Evolutionary conservation across 2,797 vertebrate genomes (phyloP), one percentile per base, ranked within the genome.

Genomic region (Melanotaenia nigrans): DNA sequence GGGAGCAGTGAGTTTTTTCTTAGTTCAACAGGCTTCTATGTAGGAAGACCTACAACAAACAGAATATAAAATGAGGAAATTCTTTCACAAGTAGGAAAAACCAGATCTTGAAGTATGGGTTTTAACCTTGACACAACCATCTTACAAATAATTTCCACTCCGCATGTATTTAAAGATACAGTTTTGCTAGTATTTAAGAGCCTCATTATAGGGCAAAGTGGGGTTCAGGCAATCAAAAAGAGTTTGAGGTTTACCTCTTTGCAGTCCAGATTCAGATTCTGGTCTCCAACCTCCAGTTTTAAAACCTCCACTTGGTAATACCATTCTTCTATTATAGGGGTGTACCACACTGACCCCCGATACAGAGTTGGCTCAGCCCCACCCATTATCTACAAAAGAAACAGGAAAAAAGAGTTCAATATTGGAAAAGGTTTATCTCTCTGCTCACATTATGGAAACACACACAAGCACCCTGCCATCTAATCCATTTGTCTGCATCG

Each of bases 221-320:
- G 1, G 51, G 30, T 63, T 65, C 1, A 38, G 10, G 62, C n/a
- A n/a, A 42, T 62, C 16, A 66, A 9, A 63, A 4, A 30, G 33
- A 22, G 67, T 30, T 16, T 40, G 11, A 68, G 7, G 6, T 67
- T 47, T 95, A 99, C 97, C 97, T 98, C 97, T 89, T 84, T 96
- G 89, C 98, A 99, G 89, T 99, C 96, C 92, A 99, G 79, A 35
- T 96, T 94, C 0, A 99, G 93, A 78, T 95, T 97, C 79, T 96
- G 94, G 42, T 95, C 93, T 28, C 96, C 97, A 0, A 99, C 96
- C 84, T 99, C 97, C 87, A 99, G 87, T 65, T 97, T 99, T 79
- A 99, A 91, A 60, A 99, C 94, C 89, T 99, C 97, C 60, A 99
- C 96, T 77, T 99, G 97, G 83, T 99, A 99, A 84, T 99, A 99